Evolutionary conservation across 2,888 invertebrate genomes (phyloP).

Genomic region (Hydraecia micacea): DNA sequence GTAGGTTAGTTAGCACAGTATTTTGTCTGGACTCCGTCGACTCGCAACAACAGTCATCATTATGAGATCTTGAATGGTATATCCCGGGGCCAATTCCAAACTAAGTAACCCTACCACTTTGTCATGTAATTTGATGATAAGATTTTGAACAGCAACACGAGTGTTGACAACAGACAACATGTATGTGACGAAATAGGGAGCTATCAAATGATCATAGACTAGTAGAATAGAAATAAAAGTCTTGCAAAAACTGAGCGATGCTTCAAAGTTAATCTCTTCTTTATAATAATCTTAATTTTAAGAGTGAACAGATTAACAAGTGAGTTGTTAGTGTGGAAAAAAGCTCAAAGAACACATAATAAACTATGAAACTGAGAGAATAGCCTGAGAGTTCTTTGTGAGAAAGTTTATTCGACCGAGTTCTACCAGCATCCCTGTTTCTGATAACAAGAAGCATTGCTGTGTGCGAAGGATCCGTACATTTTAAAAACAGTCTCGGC

Average conservation of each 20-base stretch:
- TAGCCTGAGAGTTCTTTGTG: neutral
- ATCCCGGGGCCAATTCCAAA: neutral
- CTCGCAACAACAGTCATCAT: neutral
- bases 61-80: neutral
- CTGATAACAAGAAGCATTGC: neutral
- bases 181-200: neutral
- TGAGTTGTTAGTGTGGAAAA: slow-evolving; percentile 11
- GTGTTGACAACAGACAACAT: neutral
- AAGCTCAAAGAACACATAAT: slow-evolving; percentile 7
- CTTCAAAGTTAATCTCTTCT: slow-evolving; percentile 11
- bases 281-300: slow-evolving; percentile 9
- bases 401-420: neutral
- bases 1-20: no score
- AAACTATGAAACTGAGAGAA: slow-evolving; percentile 12
- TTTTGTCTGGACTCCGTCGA: neutral
- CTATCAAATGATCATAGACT: neutral
- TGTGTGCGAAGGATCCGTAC: neutral
- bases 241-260: neutral
- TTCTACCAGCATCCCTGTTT: neutral
- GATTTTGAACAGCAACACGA: neutral
- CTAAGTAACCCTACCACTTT: neutral
- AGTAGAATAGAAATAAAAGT: neutral
- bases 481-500: neutral
- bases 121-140: neutral
- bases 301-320: slow-evolving; percentile 9